These are phyloP conservation scores for Hippopotamyrus pictus DNA, from an alignment of 2,797 vertebrate species.

Conservation along the genomic window DNA sequence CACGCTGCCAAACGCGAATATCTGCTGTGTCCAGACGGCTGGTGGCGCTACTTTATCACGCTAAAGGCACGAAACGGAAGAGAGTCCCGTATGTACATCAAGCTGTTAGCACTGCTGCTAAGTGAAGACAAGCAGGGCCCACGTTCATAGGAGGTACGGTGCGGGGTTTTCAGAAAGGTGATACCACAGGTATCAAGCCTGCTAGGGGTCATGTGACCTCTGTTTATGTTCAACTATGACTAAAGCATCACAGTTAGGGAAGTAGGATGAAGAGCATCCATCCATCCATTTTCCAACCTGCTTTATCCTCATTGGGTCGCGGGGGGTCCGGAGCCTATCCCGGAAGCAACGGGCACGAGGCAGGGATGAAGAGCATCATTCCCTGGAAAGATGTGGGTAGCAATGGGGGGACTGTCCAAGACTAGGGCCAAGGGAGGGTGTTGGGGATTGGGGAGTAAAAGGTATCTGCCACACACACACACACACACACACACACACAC, in stretches of 20 bases:
- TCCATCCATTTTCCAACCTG: too few species aligned
- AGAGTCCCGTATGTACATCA: background rate
- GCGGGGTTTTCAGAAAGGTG: background rate
- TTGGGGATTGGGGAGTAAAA: background rate
- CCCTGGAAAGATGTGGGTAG: background rate
- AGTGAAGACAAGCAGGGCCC: background rate
- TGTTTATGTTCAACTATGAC: background rate
- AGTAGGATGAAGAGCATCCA: background rate
- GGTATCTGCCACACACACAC: background rate
- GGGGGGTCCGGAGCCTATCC: too few species aligned
- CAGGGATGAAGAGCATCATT: background rate
- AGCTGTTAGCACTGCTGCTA: background rate
- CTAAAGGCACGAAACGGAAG: background rate
- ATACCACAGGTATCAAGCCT: background rate
- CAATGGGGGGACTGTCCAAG: background rate
- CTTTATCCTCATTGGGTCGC: too few species aligned
- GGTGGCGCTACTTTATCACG: background rate
- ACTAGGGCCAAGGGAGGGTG: background rate
- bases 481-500: background rate
- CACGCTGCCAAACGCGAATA: background rate
- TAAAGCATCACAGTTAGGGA: background rate
- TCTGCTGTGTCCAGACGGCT: background rate
- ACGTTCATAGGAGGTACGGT: background rate
- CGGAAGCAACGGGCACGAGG: too few species aligned
- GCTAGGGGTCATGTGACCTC: background rate